Evolutionary conservation across 2,113 vertebrate species (phyloP).

Genomic region (Phylloscopus trochilus): DNA sequence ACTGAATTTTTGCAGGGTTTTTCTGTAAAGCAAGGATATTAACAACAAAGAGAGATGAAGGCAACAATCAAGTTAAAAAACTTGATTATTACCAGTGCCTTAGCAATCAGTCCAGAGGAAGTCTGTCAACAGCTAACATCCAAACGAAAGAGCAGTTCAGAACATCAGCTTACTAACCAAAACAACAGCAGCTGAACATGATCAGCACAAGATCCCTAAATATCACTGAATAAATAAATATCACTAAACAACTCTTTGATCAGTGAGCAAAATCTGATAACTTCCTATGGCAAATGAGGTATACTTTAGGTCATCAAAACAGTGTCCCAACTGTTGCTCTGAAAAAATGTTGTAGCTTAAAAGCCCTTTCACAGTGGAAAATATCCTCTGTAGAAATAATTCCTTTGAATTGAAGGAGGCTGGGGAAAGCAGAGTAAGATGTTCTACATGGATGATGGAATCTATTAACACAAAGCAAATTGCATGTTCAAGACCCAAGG

Average conservation of each 20-base stretch:
- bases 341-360: not conserved
- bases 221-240: not conserved
- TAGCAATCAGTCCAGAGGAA: not conserved
- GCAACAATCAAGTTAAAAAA: not conserved
- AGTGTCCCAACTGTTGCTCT: not conserved
- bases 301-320: not conserved
- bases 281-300: not conserved
- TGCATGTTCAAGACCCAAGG: not conserved
- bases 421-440: not conserved
- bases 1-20: not conserved
- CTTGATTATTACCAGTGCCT: not conserved
- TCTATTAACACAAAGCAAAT: constrained; percentile 3
- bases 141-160: not conserved
- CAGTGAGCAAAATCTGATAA: not conserved
- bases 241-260: not conserved
- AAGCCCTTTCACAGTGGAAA: not conserved
- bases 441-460: not conserved
- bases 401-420: not conserved
- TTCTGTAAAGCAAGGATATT: not conserved
- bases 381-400: not conserved
- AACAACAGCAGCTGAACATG: not conserved
- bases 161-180: not conserved
- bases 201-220: not conserved
- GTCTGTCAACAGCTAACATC: not conserved
- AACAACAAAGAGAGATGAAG: not conserved